Evolutionary conservation across 2,797 vertebrate species (phyloP).

Genomic region (Argentina silus): DNA sequence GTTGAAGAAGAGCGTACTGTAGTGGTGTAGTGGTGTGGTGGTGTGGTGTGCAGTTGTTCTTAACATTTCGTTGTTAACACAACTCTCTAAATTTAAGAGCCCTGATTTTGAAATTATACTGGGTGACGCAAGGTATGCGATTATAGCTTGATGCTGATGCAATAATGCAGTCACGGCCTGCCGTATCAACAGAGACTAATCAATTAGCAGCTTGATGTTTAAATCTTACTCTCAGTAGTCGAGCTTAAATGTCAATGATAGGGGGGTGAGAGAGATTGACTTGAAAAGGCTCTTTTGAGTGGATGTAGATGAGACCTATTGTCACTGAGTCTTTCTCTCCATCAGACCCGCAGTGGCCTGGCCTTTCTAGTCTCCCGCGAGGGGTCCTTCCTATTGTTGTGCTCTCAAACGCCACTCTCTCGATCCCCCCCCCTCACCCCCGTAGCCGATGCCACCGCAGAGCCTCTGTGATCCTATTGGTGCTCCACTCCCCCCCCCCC

Average conservation of each 20-base stretch:
- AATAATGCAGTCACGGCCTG: constrained; percentile 58
- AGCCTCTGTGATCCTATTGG: constrained; percentile 65
- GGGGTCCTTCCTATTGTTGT: constrained; percentile 66
- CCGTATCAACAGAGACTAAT: constrained; percentile 64
- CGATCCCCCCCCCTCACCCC: not conserved
- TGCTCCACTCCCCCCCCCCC: constrained; percentile 69
- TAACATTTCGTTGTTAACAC: not conserved
- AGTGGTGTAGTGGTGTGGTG: too few relatives aligned
- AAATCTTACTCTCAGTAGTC: constrained; percentile 44
- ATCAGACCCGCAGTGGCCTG: constrained; percentile 61
- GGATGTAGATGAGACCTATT: constrained; percentile 68
- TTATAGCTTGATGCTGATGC: constrained; percentile 54
- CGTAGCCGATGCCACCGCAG: constrained; percentile 60
- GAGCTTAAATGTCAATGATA: constrained; percentile 70
- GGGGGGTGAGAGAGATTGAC: constrained; percentile 50
- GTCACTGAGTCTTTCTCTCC: constrained; percentile 42
- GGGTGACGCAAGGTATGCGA: not conserved
- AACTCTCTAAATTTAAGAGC: too few relatives aligned
- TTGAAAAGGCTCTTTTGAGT: constrained; percentile 54
- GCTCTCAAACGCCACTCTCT: not conserved
- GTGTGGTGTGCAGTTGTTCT: not conserved
- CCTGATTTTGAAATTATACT: not conserved
- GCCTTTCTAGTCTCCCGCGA: constrained; percentile 66
- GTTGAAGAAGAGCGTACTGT: not conserved
- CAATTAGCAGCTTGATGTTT: constrained; percentile 66